These are phyloP conservation scores for Amia ocellicauda DNA, from an alignment of 2,113 vertebrate genomes.

Conservation along the genomic window DNA sequence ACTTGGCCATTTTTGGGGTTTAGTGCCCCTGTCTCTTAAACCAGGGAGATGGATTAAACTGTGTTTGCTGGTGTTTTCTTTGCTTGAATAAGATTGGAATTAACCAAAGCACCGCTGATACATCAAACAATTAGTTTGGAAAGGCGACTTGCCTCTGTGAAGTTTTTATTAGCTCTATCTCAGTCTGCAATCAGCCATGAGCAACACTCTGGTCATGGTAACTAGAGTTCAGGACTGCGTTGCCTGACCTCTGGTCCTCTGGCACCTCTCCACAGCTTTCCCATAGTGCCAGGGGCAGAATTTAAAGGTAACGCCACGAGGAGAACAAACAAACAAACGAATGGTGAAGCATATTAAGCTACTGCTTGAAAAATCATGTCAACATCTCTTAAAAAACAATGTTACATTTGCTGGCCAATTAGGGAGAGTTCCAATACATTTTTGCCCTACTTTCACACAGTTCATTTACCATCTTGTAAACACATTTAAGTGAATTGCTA, in stretches of 20 bases:
- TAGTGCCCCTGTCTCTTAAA: too few species aligned
- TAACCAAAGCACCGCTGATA: background rate
- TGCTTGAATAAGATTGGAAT: too few species aligned
- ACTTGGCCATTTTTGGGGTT: too few species aligned
- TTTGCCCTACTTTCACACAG: slow-evolving; percentile 33
- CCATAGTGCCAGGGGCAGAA: slow-evolving; percentile 33
- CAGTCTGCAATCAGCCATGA: slow-evolving; percentile 34
- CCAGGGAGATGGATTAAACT: too few species aligned
- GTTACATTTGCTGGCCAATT: slow-evolving; percentile 22
- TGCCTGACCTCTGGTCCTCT: slow-evolving; percentile 38
- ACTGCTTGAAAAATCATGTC: slow-evolving; percentile 22
- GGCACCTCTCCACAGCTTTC: slow-evolving; percentile 37
- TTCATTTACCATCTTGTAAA: slow-evolving; percentile 41
- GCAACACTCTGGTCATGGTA: slow-evolving; percentile 33
- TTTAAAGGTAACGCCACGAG: slow-evolving; percentile 36
- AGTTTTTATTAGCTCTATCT: background rate
- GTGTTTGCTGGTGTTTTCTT: too few species aligned
- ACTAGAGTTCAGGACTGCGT: slow-evolving; percentile 31
- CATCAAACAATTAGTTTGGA: background rate
- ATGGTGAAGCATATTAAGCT: slow-evolving; percentile 28
- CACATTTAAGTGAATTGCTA: slow-evolving; percentile 24
- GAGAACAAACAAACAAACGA: slow-evolving; percentile 13
- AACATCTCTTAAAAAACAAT: slow-evolving; percentile 37
- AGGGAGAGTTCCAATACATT: slow-evolving; percentile 37
- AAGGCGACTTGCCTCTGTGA: background rate